A percentile compares a stretch with the other conserved stretches of the same genome.
These are phyloP conservation scores for Triplophysa yarkandensis DNA, from an alignment of 2,797 vertebrate species.

Conservation along the genomic window DNA sequence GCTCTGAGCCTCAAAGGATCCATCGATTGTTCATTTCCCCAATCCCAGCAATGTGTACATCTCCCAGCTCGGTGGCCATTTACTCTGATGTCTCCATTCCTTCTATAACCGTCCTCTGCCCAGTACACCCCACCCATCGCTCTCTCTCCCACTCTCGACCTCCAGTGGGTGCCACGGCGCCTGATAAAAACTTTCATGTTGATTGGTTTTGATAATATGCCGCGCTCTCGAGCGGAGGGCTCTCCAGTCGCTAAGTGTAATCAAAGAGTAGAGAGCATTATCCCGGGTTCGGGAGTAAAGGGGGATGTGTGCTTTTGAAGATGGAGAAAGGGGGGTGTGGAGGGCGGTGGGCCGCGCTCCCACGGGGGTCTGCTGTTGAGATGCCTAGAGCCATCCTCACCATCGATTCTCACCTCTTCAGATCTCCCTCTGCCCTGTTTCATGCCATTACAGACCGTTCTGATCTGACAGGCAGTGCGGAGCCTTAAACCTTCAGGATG, in stretches of 20 bases:
- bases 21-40: conserved; percentile 48
- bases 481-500: conserved; percentile 56
- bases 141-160: conserved; percentile 12
- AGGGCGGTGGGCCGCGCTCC: conserved; percentile 38
- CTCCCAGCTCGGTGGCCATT: conserved; percentile 49
- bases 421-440: conserved; percentile 68
- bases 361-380: conserved; percentile 50
- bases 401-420: conserved; percentile 68
- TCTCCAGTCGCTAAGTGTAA: conserved; percentile 60
- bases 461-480: conserved; percentile 59
- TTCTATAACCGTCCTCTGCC: conserved; percentile 42
- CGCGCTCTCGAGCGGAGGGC: conserved; percentile 52
- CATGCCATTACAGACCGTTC: conserved; percentile 63
- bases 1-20: conserved; percentile 47
- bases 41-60: conserved; percentile 38
- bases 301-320: conserved; percentile 58
- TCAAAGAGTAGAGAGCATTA: conserved; percentile 63
- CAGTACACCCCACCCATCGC: conserved; percentile 35
- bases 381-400: conserved; percentile 67
- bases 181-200: conserved; percentile 60
- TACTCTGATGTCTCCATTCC: conserved; percentile 60
- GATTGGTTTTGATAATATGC: conserved; percentile 65
- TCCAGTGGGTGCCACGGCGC: conserved; percentile 38
- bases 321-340: conserved; percentile 42
- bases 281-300: conserved; percentile 43